phyloP scores from a whole-genome alignment of 2,888 invertebrate species.

The Aradus depressus region DNA sequence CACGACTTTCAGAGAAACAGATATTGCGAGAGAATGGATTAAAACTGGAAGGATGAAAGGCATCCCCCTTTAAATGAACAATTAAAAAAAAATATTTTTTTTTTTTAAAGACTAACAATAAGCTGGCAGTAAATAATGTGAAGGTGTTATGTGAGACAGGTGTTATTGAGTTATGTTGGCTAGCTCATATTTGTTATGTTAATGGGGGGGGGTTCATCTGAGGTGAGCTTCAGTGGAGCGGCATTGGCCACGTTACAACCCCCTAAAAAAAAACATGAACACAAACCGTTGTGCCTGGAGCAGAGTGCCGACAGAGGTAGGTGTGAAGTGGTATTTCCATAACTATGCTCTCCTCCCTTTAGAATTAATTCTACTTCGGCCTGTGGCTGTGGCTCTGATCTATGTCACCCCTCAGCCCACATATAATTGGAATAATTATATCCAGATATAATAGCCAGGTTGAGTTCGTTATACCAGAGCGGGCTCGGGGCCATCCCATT shows the following conservation, averaged over 20 bases:
- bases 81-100: background rate
- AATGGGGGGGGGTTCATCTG: slow-evolving; percentile 1
- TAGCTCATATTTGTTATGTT: slow-evolving; percentile 9
- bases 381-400: slow-evolving; percentile 10
- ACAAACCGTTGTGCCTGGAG: too few relatives aligned
- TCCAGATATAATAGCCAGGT: too few relatives aligned
- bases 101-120: slow-evolving; percentile 11
- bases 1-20: too few relatives aligned
- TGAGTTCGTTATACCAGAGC: too few relatives aligned
- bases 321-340: slow-evolving; percentile 9
- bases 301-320: too few relatives aligned
- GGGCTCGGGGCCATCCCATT: too few relatives aligned
- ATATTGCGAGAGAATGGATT: too few relatives aligned
- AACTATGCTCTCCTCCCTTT: background rate
- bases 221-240: too few relatives aligned
- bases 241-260: too few relatives aligned
- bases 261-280: too few relatives aligned
- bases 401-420: slow-evolving; percentile 7
- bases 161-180: slow-evolving; percentile 13
- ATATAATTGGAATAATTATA: slow-evolving; percentile 14
- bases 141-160: slow-evolving; percentile 6
- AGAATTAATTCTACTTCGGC: slow-evolving; percentile 8
- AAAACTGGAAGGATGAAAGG: slow-evolving; percentile 2
- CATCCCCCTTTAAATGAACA: background rate
- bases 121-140: slow-evolving; percentile 13